These are phyloP conservation scores for Acrocyrtus sp. DNA, from an alignment of 2,888 invertebrate genomes.

Conservation along the genomic window DNA sequence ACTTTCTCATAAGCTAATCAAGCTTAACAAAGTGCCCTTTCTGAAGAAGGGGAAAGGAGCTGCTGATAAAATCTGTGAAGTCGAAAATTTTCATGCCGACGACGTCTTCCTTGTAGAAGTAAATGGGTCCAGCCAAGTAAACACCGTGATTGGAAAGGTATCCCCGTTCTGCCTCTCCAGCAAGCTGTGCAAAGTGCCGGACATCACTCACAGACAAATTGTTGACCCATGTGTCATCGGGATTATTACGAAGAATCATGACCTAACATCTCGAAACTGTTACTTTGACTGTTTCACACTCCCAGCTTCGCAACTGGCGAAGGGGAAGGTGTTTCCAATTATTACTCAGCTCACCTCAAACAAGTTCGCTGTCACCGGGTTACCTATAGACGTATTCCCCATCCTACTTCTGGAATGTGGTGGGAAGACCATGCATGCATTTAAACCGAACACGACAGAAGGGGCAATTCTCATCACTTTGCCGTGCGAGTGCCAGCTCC, in stretches of 20 bases:
- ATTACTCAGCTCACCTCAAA: slow-evolving; percentile 42
- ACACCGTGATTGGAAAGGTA: slow-evolving; percentile 10
- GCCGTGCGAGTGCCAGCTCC: slow-evolving; percentile 42
- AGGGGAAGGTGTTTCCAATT: slow-evolving; percentile 39
- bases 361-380: slow-evolving; percentile 41
- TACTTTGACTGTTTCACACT: slow-evolving; percentile 38
- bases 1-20: slow-evolving; percentile 24
- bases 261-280: slow-evolving; percentile 31
- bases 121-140: not conserved
- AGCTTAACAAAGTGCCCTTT: slow-evolving; percentile 51
- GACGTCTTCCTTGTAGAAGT: slow-evolving; percentile 42
- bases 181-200: slow-evolving; percentile 45
- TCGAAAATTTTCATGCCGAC: slow-evolving; percentile 41
- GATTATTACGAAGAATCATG: slow-evolving; percentile 28
- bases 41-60: slow-evolving; percentile 7
- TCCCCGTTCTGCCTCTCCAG: slow-evolving; percentile 24
- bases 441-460: slow-evolving; percentile 31
- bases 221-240: slow-evolving; percentile 50
- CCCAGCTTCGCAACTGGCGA: not conserved
- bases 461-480: slow-evolving; percentile 41
- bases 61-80: slow-evolving; percentile 38
- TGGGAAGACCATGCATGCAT: slow-evolving; percentile 14
- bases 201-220: slow-evolving; percentile 28
- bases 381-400: not conserved
- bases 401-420: slow-evolving; percentile 19